phyloP scores from a whole-genome alignment of 2,113 vertebrate genomes.

The Entelurus aequoreus region DNA sequence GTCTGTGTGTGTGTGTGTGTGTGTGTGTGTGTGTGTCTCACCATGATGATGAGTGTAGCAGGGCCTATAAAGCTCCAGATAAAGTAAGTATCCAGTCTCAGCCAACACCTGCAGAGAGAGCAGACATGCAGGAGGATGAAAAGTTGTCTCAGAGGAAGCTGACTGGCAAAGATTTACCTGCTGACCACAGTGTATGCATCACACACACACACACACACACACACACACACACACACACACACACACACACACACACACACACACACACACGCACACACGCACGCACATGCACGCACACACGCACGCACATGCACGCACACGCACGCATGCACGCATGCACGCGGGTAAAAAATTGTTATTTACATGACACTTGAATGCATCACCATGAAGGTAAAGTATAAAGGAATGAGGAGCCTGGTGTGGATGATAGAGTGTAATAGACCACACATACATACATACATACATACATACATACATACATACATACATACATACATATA shows the following conservation, averaged over 20 bases:
- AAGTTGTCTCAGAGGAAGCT: slow-evolving; percentile 45
- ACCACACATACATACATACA: slow-evolving; percentile 41
- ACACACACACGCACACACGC: slow-evolving; percentile 7
- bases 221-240: slow-evolving; percentile 5
- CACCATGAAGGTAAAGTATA: slow-evolving; percentile 46
- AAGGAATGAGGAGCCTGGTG: slow-evolving; percentile 32
- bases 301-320: no score
- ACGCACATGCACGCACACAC: no score
- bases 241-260: slow-evolving; percentile 43
- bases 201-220: slow-evolving; percentile 20
- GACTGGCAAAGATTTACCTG: slow-evolving; percentile 69
- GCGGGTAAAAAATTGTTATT: not conserved
- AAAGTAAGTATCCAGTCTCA: slow-evolving; percentile 97
- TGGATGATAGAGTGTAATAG: slow-evolving; percentile 27
- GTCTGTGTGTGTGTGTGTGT: no score
- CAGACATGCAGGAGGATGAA: slow-evolving; percentile 40
- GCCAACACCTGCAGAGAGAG: slow-evolving; percentile 87
- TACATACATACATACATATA: slow-evolving; percentile 61
- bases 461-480: slow-evolving; percentile 64
- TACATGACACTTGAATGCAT: slow-evolving; percentile 33
- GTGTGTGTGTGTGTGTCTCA: slow-evolving; percentile 62
- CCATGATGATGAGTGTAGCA: slow-evolving; percentile 98
- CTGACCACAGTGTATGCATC: slow-evolving; percentile 62
- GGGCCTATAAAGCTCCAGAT: slow-evolving; percentile 99
- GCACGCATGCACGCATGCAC: slow-evolving; percentile 64